Conservation (phyloP, 2,113 vertebrate genomes). For the Hydrochoerus hydrochaeris region DNA sequence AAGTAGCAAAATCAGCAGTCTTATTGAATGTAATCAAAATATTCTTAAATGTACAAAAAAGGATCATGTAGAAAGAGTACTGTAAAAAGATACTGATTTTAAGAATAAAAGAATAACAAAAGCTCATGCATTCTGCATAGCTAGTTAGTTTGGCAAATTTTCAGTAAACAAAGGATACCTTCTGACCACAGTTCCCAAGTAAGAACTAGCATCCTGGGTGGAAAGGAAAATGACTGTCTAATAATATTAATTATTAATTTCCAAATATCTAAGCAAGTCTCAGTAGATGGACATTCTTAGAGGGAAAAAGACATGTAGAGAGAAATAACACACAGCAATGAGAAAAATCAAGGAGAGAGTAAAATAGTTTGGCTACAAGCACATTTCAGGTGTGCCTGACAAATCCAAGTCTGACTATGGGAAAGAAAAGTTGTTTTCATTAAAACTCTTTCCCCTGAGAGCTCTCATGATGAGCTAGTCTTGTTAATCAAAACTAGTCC, state of each 20-base stretch:
- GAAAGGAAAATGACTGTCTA: constrained; percentile 75
- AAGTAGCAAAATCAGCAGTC: constrained; percentile 81
- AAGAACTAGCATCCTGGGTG: constrained; percentile 71
- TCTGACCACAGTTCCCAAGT: constrained; percentile 62
- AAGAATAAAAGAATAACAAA: constrained; percentile 78
- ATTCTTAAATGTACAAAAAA: constrained; percentile 86
- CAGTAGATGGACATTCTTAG: constrained; percentile 61
- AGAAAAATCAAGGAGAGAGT: constrained; percentile 73
- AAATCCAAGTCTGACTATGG: constrained; percentile 78
- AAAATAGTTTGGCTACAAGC: constrained; percentile 80
- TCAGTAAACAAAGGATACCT: constrained; percentile 76
- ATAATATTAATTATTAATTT: constrained; percentile 72
- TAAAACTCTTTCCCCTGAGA: constrained; percentile 82
- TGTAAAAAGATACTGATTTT: constrained; percentile 84
- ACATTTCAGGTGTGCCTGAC: constrained; percentile 85
- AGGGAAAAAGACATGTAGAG: constrained; percentile 25
- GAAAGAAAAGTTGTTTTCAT: constrained; percentile 80
- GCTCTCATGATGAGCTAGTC: constrained; percentile 81
- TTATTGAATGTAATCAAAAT: constrained; percentile 83
- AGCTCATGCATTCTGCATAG: constrained; percentile 82
- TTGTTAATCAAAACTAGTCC: constrained; percentile 86
- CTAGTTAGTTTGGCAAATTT: constrained; percentile 80
- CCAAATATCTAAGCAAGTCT: constrained; percentile 75
- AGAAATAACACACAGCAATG: constrained; percentile 67
- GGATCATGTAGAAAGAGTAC: constrained; percentile 85